Conservation (phyloP, 2,888 invertebrate genomes). For the Venusia cambrica region DNA sequence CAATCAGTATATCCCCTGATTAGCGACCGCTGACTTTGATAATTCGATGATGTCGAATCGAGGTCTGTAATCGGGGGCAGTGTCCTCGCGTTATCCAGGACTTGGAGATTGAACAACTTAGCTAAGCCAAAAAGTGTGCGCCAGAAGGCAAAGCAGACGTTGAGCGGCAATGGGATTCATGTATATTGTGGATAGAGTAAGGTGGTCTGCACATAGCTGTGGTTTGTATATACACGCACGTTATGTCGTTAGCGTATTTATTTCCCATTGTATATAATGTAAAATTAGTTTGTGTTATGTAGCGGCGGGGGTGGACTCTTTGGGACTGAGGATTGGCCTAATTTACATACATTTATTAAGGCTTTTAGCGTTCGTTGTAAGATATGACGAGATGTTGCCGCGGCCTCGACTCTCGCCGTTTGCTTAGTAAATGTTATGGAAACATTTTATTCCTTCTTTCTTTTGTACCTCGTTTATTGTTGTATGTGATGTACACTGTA, state of each 20-base stretch:
- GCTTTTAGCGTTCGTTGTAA: too few species aligned
- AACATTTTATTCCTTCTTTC: conserved; percentile 59
- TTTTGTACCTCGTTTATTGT: conserved; percentile 70
- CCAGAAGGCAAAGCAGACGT: conserved; percentile 47
- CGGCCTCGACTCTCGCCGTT: conserved; percentile 50
- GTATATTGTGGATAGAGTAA: conserved; percentile 56
- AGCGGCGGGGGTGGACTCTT: conserved; percentile 37
- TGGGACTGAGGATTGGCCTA: conserved; percentile 46
- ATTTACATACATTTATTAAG: too few species aligned
- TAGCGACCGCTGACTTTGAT: conserved; percentile 3
- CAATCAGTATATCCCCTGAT: conserved; percentile 14
- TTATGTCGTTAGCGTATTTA: conserved; percentile 64
- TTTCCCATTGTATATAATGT: conserved; percentile 79
- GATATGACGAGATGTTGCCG: too few species aligned
- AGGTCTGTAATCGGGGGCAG: not conserved
- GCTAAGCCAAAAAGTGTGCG: conserved; percentile 73
- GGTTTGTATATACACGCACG: conserved; percentile 69
- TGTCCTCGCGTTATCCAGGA: conserved; percentile 5
- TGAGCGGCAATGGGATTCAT: conserved; percentile 52
- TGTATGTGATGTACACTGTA: conserved; percentile 55
- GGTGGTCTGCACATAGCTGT: conserved; percentile 44
- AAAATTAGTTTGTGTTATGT: conserved; percentile 44
- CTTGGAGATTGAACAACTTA: conserved; percentile 45
- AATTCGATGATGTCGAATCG: conserved; percentile 1
- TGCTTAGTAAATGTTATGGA: conserved; percentile 59